These are phyloP conservation scores for Scaptomyza flava DNA, from an alignment of 2,888 invertebrate species.

Conservation along the genomic window DNA sequence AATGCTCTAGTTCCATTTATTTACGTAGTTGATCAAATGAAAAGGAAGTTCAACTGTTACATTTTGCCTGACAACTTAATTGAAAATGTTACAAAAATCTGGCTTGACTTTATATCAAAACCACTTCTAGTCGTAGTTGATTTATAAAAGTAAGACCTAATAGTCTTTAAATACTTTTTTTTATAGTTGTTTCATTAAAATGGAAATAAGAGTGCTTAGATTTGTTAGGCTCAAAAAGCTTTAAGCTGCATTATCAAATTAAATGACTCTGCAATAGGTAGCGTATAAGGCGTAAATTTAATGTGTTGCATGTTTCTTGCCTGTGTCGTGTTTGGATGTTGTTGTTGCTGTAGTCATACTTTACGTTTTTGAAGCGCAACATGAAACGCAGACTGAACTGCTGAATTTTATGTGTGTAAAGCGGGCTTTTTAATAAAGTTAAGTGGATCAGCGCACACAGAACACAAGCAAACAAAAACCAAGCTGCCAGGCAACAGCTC, in stretches of 20 bases:
- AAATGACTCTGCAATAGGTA: background rate
- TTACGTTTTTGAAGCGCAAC: constrained; percentile 28
- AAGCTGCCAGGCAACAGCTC: constrained; percentile 32
- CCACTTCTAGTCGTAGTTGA: too few relatives aligned
- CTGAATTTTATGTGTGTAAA: constrained; percentile 15
- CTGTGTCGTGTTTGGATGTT: background rate
- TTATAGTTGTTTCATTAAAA: too few relatives aligned
- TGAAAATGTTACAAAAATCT: background rate
- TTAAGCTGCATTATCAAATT: too few relatives aligned
- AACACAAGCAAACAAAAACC: constrained; percentile 11
- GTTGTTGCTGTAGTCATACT: constrained; percentile 12
- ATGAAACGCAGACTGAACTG: constrained; percentile 31
- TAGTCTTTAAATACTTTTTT: too few relatives aligned
- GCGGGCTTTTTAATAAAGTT: constrained; percentile 63
- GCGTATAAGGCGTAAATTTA: constrained; percentile 27
- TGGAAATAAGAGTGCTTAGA: too few relatives aligned
- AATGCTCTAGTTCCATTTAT: constrained; percentile 17
- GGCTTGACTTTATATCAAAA: background rate
- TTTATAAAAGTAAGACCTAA: too few relatives aligned
- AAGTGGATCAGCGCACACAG: constrained; percentile 58
- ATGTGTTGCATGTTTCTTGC: constrained; percentile 6
- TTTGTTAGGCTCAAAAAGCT: too few relatives aligned
- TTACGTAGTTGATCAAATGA: background rate
- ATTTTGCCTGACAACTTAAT: background rate
- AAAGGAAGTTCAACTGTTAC: background rate